These are phyloP conservation scores for Urechis unicinctus DNA, from an alignment of 2,888 invertebrate species.

Conservation along the genomic window DNA sequence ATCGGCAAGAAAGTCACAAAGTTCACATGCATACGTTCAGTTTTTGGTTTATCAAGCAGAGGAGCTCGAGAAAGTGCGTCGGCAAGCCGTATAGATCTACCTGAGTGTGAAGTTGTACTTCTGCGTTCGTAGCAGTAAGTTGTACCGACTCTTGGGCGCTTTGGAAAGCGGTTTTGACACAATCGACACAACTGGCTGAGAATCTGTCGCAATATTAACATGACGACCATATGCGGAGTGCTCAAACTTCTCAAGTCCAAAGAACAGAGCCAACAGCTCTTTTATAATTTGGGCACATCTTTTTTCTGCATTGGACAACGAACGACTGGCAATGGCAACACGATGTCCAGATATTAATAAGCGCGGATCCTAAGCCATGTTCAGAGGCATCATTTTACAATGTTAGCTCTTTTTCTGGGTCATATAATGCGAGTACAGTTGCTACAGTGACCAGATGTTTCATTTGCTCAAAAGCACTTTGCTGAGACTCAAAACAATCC, in stretches of 20 bases:
- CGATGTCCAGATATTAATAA: no score
- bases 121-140: not conserved
- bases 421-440: no score
- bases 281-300: not conserved
- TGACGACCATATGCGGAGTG: not conserved
- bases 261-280: not conserved
- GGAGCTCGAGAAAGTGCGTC: not conserved
- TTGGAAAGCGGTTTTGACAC: not conserved
- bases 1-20: no score
- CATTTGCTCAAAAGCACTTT: no score
- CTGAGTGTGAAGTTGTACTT: not conserved
- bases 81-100: not conserved
- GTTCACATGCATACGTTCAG: no score
- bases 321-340: not conserved
- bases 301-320: not conserved
- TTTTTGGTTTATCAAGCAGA: no score
- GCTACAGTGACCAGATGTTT: no score
- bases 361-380: no score
- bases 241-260: not conserved
- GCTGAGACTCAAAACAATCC: no score
- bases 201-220: not conserved
- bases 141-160: not conserved
- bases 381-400: no score
- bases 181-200: not conserved
- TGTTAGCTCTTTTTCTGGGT: no score